phyloP scores from a whole-genome alignment of 2,888 invertebrate genomes.

The Tachina grossa region DNA sequence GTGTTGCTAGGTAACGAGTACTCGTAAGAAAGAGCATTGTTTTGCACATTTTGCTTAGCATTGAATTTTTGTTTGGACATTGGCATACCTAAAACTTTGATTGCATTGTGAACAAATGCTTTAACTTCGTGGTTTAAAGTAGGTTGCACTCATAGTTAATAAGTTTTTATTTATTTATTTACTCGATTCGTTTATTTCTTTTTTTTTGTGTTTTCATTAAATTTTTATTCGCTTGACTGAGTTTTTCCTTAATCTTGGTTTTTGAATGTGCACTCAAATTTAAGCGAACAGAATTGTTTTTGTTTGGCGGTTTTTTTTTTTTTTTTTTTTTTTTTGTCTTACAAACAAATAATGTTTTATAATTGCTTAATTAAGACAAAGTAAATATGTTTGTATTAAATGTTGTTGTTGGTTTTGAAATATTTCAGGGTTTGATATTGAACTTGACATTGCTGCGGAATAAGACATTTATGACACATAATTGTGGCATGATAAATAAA shows the following conservation, averaged over 20 bases:
- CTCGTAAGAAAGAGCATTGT: constrained; percentile 11
- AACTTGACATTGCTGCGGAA: constrained; percentile 63
- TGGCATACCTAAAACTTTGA: constrained; percentile 10
- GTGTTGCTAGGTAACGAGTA: constrained; percentile 5
- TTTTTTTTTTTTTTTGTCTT: constrained; percentile 3
- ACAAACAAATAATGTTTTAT: constrained; percentile 18
- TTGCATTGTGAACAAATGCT: constrained; percentile 18
- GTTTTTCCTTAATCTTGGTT: constrained; percentile 49
- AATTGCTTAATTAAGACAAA: constrained; percentile 64
- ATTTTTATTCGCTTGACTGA: constrained; percentile 49
- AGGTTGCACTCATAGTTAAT: constrained; percentile 52
- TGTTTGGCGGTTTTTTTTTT: not conserved
- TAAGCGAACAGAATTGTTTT: constrained; percentile 1
- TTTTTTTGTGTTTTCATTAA: constrained; percentile 26
- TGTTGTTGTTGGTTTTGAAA: constrained; percentile 29
- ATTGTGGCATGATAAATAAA: not conserved
- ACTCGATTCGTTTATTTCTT: not conserved
- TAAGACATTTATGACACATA: constrained; percentile 5
- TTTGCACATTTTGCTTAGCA: constrained; percentile 50
- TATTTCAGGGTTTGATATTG: constrained; percentile 42
- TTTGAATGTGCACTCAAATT: constrained; percentile 4
- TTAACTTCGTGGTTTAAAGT: constrained; percentile 40
- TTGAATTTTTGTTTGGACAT: constrained; percentile 39
- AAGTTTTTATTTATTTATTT: constrained; percentile 49
- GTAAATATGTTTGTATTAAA: constrained; percentile 17